phyloP scores from a whole-genome alignment of 2,113 vertebrate genomes.

The Megaptera novaeangliae region DNA sequence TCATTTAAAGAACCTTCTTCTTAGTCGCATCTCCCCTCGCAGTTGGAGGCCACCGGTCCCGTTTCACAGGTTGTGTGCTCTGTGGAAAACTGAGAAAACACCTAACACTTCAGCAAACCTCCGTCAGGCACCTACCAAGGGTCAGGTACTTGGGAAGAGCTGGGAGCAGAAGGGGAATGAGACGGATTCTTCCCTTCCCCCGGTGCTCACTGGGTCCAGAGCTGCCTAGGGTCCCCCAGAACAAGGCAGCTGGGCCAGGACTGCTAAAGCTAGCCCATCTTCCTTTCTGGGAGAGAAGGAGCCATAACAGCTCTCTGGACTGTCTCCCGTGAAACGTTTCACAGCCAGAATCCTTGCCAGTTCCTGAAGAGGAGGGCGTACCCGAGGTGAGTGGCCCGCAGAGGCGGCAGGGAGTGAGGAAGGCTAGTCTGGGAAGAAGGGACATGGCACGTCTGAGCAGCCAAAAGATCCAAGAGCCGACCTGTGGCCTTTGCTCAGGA shows the following conservation, averaged over 20 bases:
- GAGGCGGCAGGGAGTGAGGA: background rate
- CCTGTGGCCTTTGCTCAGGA: background rate
- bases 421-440: background rate
- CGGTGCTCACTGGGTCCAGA: background rate
- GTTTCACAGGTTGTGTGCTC: background rate
- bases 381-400: background rate
- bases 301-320: background rate
- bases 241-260: background rate
- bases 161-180: background rate
- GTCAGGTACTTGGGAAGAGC: background rate
- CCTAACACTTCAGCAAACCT: background rate
- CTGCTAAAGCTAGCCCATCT: rapidly evolving
- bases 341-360: background rate
- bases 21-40: background rate
- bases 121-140: background rate
- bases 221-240: background rate
- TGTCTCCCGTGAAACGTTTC: background rate
- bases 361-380: background rate
- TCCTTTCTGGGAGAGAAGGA: background rate
- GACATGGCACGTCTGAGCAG: background rate
- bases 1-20: rapidly evolving
- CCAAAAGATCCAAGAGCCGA: background rate
- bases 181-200: background rate
- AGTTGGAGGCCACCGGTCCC: background rate
- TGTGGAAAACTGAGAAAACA: background rate